Base-by-base conservation (phyloP, 2,888 invertebrate species). In the Coleophora flavipennella region DNA sequence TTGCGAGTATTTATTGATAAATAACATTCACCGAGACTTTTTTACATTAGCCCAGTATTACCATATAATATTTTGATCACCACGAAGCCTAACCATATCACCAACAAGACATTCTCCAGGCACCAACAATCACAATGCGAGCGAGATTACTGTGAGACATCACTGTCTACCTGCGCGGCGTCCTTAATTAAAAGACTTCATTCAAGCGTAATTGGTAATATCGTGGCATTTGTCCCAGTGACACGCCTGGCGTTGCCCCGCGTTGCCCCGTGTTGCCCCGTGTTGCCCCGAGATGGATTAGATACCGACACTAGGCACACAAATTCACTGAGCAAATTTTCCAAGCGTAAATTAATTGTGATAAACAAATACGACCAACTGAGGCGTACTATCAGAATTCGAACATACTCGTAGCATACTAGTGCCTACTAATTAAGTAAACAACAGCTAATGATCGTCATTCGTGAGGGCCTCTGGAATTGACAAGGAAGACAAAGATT, bases 101-200 rank as follows among this genome's bases (percentile, higher is more conserved):
- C 62, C 70, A 74, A 74, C 68, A 61, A 72, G 67, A 20, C 20
- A 6, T n/a, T 20, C 20, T 20, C 6, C 20, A 20, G 6, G 6
- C 29, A 10, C 29, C 29, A 74, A 77, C 75, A 77, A 75, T 73
- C 73, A 72, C 69, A 65, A 71, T 69, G 68, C 62, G 66, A 69
- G 67, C 69, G 67, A 73, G 71, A 76, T 73, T 72, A 74, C 73
- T 65, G 67, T 66, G 62, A 55, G 62, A 57, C 53, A 56, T 43
- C 46, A 48, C 41, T 26, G 51, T 56, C 53, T 50, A 53, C 51
- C 34, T 20, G 20, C 20, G 20, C 59, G 3, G 20, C 20, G 20
- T 59, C 58, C 62, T 79, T 80, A 83, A 81, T 80, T 80, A 81
- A 81, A 81, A 80, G 73, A 68, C 75, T 78, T 75, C 76, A 77